These are phyloP conservation scores for Drosophila ficusphila DNA, from an alignment of 1,140 invertebrate species.

Conservation along the genomic window DNA sequence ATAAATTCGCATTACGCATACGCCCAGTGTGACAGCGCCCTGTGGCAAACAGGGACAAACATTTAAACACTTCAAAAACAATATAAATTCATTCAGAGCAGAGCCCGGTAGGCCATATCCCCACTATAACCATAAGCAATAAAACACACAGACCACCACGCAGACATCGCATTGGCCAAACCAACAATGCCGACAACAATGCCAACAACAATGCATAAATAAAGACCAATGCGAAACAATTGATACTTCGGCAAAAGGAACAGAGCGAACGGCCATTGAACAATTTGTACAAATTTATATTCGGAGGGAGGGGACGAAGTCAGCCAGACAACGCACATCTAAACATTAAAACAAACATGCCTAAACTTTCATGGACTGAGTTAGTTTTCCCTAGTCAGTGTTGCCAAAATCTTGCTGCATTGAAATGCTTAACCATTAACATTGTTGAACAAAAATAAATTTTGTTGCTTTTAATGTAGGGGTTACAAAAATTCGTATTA, in stretches of 20 bases:
- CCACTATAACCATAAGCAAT: slow-evolving; percentile 75
- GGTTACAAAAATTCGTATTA: no score
- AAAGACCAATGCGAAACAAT: slow-evolving; percentile 74
- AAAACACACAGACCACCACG: slow-evolving; percentile 62
- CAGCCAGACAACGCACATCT: slow-evolving; percentile 22
- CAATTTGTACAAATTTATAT: slow-evolving; percentile 71
- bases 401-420: neutral
- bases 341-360: slow-evolving; percentile 66
- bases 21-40: slow-evolving; percentile 20
- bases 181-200: slow-evolving; percentile 33
- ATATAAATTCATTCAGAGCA: slow-evolving; percentile 75
- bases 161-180: slow-evolving; percentile 54
- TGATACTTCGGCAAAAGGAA: slow-evolving; percentile 62
- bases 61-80: slow-evolving; percentile 77
- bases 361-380: slow-evolving; percentile 28
- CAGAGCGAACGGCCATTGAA: slow-evolving; percentile 54
- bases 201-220: slow-evolving; percentile 65
- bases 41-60: slow-evolving; percentile 52
- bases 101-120: slow-evolving; percentile 35
- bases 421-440: no score
- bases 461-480: no score
- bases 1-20: slow-evolving; percentile 52
- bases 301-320: neutral
- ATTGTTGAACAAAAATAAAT: no score
- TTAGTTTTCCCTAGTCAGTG: slow-evolving; percentile 4